Evolutionary conservation across 2,113 vertebrate species (phyloP).

Genomic region (Muntiacus reevesi): DNA sequence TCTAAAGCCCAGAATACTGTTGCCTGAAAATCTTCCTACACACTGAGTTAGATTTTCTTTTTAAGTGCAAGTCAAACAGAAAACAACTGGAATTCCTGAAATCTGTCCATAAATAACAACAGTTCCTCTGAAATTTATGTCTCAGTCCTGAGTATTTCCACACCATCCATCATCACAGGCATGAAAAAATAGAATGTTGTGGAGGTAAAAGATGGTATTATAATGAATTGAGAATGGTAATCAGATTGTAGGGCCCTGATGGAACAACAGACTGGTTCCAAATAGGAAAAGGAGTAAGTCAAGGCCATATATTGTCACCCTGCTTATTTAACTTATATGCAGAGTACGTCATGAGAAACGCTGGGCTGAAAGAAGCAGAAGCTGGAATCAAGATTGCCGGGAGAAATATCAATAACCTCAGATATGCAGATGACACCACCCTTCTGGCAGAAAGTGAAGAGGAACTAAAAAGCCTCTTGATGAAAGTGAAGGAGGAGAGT

Average conservation of each 20-base stretch:
- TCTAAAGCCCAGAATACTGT: not conserved
- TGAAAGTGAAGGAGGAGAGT: too few relatives aligned
- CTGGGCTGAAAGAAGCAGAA: too few relatives aligned
- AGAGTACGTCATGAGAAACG: too few relatives aligned
- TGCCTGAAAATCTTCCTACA: not conserved
- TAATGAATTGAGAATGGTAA: not conserved
- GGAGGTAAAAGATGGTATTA: not conserved
- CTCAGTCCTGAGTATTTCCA: not conserved
- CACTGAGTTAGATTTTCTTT: constrained; percentile 16
- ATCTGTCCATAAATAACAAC: not conserved
- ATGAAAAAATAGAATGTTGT: not conserved
- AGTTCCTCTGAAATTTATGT: not conserved
- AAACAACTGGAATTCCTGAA: constrained; percentile 8
- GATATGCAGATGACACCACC: too few relatives aligned
- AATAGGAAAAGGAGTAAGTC: too few relatives aligned
- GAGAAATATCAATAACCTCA: too few relatives aligned
- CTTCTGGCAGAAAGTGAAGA: too few relatives aligned
- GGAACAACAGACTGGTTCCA: too few relatives aligned
- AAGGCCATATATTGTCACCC: too few relatives aligned
- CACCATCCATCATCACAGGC: not conserved
- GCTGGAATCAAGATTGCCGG: too few relatives aligned
- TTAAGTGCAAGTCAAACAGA: not conserved
- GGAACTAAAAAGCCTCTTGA: too few relatives aligned
- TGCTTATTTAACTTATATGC: too few relatives aligned
- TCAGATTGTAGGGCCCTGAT: not conserved